A percentile compares a stretch with the other conserved stretches of the same genome.
Evolutionary conservation across 2,888 invertebrate species (phyloP).

Genomic region (Brenthis hecate): DNA sequence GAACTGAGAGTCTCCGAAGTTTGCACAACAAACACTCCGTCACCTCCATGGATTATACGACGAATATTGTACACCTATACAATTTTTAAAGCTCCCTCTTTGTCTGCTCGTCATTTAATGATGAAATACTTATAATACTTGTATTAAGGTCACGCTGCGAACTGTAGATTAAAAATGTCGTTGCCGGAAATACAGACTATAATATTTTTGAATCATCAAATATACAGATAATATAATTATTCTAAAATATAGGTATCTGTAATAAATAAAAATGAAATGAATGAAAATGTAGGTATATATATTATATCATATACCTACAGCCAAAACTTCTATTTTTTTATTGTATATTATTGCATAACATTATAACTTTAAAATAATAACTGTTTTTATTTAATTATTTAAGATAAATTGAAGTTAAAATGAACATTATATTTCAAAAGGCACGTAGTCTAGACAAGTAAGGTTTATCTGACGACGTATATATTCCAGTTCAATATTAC

Average conservation of each 20-base stretch:
- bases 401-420: no score
- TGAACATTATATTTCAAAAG: neutral
- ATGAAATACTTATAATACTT: constrained; percentile 13
- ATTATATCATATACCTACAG: no score
- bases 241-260: neutral
- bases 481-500: constrained; percentile 5
- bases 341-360: no score
- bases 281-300: no score
- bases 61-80: constrained; percentile 19
- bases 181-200: constrained; percentile 9
- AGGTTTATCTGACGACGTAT: neutral
- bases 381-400: no score
- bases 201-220: constrained; percentile 5
- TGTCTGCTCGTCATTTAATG: constrained; percentile 22
- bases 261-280: no score
- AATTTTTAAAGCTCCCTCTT: constrained; percentile 12
- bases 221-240: neutral
- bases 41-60: constrained; percentile 36
- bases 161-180: constrained; percentile 2
- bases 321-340: no score
- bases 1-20: constrained; percentile 40
- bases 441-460: neutral
- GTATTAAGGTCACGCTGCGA: constrained; percentile 11
- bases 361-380: no score
- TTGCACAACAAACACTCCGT: constrained; percentile 41